Conservation (phyloP, 1,140 invertebrate genomes). For the Pogonomyrmex californicus region DNA sequence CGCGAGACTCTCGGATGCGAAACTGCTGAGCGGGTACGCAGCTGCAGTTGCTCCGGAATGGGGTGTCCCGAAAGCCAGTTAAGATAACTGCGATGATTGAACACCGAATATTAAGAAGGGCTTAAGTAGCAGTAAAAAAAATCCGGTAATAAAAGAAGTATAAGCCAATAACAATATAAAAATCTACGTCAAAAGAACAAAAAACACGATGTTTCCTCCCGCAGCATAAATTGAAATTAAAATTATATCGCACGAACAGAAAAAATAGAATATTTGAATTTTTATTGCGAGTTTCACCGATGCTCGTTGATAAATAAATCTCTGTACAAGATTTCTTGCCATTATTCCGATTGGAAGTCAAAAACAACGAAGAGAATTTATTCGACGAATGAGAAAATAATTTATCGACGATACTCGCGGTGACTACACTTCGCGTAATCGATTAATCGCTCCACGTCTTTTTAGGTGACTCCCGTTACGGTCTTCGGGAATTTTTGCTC, state of each 20-base stretch:
- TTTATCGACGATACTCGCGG: neutral
- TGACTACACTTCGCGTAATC: constrained; percentile 8
- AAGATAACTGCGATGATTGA: constrained; percentile 24
- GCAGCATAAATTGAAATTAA: neutral
- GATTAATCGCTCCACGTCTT: constrained; percentile 5
- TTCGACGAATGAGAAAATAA: constrained; percentile 1
- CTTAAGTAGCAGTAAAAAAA: neutral
- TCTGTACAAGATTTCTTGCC: neutral
- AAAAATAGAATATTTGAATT: neutral
- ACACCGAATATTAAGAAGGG: constrained; percentile 9
- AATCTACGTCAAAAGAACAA: neutral
- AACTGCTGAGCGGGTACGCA: constrained; percentile 52
- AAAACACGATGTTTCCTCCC: neutral
- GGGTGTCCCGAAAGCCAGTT: constrained; percentile 31
- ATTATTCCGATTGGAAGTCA: neutral
- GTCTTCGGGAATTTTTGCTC: constrained; percentile 46
- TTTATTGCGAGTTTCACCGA: neutral
- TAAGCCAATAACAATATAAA: constrained; percentile 1
- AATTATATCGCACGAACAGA: neutral
- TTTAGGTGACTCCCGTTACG: constrained; percentile 42
- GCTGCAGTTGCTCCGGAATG: constrained; percentile 52
- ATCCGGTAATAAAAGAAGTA: neutral
- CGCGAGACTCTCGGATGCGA: constrained; percentile 49
- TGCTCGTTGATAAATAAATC: neutral
- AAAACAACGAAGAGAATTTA: constrained; percentile 3